Base-by-base conservation (phyloP, 2,113 vertebrate genomes). In the Ageneiosus marmoratus region DNA sequence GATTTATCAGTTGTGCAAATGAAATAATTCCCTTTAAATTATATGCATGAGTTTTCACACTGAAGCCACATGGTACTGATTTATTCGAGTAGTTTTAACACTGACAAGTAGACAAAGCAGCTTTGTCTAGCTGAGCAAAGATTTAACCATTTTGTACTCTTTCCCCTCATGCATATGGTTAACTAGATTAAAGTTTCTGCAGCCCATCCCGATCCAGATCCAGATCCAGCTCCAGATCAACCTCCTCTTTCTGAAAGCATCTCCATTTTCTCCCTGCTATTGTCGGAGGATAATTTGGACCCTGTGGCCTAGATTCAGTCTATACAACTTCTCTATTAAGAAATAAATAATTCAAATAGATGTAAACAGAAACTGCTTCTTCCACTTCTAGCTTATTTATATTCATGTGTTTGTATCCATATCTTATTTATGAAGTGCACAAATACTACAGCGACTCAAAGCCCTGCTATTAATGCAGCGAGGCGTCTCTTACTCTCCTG, bases 271-370 rank as follows among this genome's bases (percentile, higher is more conserved):
- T 82, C 82, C 86, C 76, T 77, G 76, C 73, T 46, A 34, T 79
- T 74, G 65, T 87, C 83, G 84, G 85, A 87, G 86, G 80, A 86
- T 90, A 50, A 85, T 75, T 89, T 88, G 86, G 73, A 93, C 92
- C 89, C 88, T 85, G 86, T 92, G 93, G 89, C 93, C 93, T 93
- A 93, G 91, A 93, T 94, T 90, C 84, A 37, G 84, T 77, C 81
- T 60, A 84, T 89, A 89, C 90, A 90, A 91, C 92, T 87, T 86
- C 88, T 29, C 81, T 78, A 84, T 91, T 89, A 89, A 86, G 87
- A 90, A 6, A 92, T 94, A 87, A 92, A 94, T 93, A 90, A 93
- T 94, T 93, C 87, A 94, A 74, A 18, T 86, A 86, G 79, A 79
- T 90, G 84, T 87, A 84, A 78, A 67, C 62, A 63, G 72, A 84